Base-by-base conservation (phyloP, 1,140 invertebrate species). In the Apocrypta bakeri region DNA sequence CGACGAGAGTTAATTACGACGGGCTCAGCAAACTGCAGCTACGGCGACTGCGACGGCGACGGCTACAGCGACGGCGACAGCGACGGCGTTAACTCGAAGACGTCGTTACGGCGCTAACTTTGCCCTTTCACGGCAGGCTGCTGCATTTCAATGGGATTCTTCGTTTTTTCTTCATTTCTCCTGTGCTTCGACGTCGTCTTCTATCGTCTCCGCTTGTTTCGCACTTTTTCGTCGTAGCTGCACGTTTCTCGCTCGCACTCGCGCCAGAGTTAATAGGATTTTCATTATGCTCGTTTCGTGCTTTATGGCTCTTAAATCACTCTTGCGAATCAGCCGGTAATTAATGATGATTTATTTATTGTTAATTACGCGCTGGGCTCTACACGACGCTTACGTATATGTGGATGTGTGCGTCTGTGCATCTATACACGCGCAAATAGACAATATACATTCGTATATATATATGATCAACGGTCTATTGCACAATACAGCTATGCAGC, bases 1-100 rank as follows among this genome's bases (percentile, higher is more conserved):
- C 14, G 6, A 81, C 84, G 73, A 86, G 81, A 86, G 86, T 86
- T 88, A 87, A 88, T 88, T 88, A 87, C 85, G 83, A 81, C 29
- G 33, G 29, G 14, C 69, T 31, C 40, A 17, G 40, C n/a, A n/a
- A n/a, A n/a, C n/a, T n/a, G n/a, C n/a, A 74, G 71, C 33, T 61
- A 29, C 17, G 66, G 17, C 48, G 3, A 21, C 48, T 42, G 17
- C 48, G 17, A 17, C 48, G 83, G 84, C 85, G 85, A n/a, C n/a
- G n/a, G n/a, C n/a, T n/a, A n/a, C n/a, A 74, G 71, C 33, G 4
- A 29, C 17, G 66, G 17, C 48, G 3, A 21, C 48, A 66, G 17
- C 48, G 17, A 17, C 48, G 83, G 84, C 85, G 85, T 87, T 87
- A 87, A 87, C 86, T 86, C 75, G 84, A 87, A 86, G 84, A 86